Evolutionary conservation across 2,797 vertebrate species (phyloP), one percentile per base, ranked within the genome.

Genomic region (Amazona finschi): DNA sequence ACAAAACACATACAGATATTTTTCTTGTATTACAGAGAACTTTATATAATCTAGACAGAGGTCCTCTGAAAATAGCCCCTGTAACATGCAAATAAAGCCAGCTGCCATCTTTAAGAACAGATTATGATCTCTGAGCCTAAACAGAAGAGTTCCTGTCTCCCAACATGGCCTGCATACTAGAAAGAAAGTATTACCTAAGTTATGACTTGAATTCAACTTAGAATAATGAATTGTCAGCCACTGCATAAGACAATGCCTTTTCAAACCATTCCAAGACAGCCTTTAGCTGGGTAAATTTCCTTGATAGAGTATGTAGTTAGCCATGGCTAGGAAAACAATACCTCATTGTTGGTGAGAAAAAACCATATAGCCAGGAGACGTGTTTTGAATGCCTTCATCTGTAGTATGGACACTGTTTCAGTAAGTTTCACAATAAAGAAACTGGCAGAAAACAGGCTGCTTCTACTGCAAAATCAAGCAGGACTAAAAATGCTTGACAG

Each of bases 261-360:
- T 36, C 57, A 25, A 58, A 33, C 33, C 33, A 36, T 55, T 82
- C 53, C 75, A 93, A 66, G 64, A 64, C 2, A 60, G 64, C 25
- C 64, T 88, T 90, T 85, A 87, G 46, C 94, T 66, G 39, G 62
- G 55, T 86, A 87, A 76, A 91, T 91, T 78, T 94, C 80, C 77
- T 93, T 1, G 2, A 76, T 1, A 33, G 70, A 30, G 19, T 39
- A 69, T 17, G 33, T 38, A 46, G 58, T 36, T 60, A 62, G 62
- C 73, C 64, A 44, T 5, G 43, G 50, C 65, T 62, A 75, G 39
- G 50, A 90, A 94, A 91, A 84, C 33, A 90, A 74, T 76, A 90
- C 25, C 62, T 91, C 83, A 75, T 79, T 57, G 60, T 1, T 85
- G 60, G 60, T 86, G 60, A 92, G 57, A 28, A 79, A 89, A 91